Evolutionary conservation across 2,797 vertebrate species (phyloP).

Genomic region (Enteromius mattozi): DNA sequence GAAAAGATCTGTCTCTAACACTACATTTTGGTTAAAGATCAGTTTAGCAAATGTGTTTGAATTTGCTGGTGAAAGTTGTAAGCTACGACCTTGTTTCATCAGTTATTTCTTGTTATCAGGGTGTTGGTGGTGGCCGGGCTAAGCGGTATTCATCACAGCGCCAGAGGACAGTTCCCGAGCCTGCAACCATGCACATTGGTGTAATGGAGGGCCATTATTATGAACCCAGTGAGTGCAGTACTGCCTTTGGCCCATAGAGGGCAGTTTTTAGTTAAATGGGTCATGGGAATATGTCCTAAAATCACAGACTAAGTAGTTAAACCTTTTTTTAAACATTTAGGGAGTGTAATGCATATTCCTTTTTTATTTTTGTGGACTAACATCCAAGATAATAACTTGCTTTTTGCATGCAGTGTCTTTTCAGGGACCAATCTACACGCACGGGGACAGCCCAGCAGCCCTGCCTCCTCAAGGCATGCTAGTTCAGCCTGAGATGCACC

Average conservation of each 20-base stretch:
- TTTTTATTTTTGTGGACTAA: not conserved
- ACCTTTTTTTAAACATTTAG: not conserved
- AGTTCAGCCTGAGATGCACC: constrained; percentile 97
- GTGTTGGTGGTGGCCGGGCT: constrained; percentile 85
- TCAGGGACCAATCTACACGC: constrained; percentile 96
- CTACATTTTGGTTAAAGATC: not conserved
- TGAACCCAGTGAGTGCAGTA: constrained; percentile 86
- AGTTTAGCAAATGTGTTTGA: not conserved
- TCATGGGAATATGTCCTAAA: not conserved
- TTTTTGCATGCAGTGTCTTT: constrained; percentile 84
- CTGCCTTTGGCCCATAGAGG: not conserved
- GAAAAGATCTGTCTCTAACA: not conserved
- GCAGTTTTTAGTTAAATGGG: not conserved
- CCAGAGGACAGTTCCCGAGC: constrained; percentile 90
- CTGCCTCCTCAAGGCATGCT: constrained; percentile 95
- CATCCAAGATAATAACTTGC: not conserved
- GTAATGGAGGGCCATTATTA: constrained; percentile 98
- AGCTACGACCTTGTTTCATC: not conserved
- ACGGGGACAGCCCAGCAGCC: constrained; percentile 88
- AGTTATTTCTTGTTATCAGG: constrained; percentile 65
- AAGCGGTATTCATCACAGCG: constrained; percentile 96
- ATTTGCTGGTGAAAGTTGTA: not conserved
- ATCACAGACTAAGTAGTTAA: not conserved
- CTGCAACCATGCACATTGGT: constrained; percentile 89
- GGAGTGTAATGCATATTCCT: not conserved